Base-by-base conservation (phyloP, 2,797 vertebrate species). In the Aselliscus stoliczkanus region DNA sequence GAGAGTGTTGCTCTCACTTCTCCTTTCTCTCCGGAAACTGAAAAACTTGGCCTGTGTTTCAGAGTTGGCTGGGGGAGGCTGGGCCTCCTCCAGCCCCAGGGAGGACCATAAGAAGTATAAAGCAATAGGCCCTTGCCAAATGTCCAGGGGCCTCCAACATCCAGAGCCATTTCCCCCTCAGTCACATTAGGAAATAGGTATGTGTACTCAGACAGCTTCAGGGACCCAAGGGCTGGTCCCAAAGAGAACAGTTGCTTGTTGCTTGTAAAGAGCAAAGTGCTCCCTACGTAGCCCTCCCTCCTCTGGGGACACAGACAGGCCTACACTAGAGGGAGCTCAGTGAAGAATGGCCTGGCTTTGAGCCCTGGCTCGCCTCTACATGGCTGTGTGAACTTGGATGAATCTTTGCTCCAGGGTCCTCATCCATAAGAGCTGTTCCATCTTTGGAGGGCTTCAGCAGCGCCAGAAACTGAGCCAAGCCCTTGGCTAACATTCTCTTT, bases 71-170 rank as follows among this genome's bases (percentile, higher is more conserved):
- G 25, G 3, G 27, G 72, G 8, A 34, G 65, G 47, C 47, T 37
- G n/a, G 65, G 64, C 79, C 42, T 89, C 56, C 62, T 69, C 39
- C 42, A 47, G 23, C 39, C 50, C 4, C 3, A 27, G 27, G 80
- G 67, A 73, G 13, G n/a, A 69, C 42, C 31, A 27, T 15, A 58
- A 65, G 95, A 93, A 87, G 60, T 87, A 50, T 87, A 83, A 69
- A 72, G 92, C 31, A 82, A 90, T 11, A 39, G 9, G 29, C 39
- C 50, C 60, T 96, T 95, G 92, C 92, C 83, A 95, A 90, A 89
- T 6, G 42, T 91, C 60, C 72, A 25, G 37, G 42, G 18, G n/a
- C 64, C 73, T 54, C 64, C 13, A 13, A 72, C 31, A 37, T 14
- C 25, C 17, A 27, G 62, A 34, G 67, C 25, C 44, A 37, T 37